Evolutionary conservation across 2,797 vertebrate species (phyloP).

Genomic region (Manis crassicaudata): DNA sequence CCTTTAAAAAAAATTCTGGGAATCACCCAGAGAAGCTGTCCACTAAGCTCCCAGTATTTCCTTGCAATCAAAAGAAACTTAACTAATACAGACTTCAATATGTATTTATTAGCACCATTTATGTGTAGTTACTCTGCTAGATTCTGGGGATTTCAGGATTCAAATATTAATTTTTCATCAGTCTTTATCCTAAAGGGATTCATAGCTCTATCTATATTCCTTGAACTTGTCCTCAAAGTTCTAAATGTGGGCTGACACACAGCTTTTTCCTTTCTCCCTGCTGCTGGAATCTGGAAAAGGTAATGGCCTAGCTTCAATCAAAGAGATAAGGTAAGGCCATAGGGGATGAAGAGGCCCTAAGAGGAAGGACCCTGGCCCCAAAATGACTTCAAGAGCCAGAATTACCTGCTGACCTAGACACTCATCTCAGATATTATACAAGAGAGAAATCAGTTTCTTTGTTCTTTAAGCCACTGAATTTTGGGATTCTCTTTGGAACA

Average conservation of each 20-base stretch:
- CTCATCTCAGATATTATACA: neutral
- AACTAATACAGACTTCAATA: neutral
- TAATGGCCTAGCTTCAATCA: neutral
- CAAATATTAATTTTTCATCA: neutral
- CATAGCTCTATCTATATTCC: neutral
- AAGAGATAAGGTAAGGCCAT: neutral
- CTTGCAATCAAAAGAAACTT: neutral
- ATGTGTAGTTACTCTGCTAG: neutral
- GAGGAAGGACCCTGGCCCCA: neutral
- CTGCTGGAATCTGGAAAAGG: neutral
- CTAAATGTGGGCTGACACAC: neutral
- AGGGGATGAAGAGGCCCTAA: neutral
- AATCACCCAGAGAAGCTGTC: neutral
- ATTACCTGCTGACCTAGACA: neutral
- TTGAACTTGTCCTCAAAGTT: neutral
- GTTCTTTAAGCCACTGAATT: neutral
- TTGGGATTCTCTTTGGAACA: neutral
- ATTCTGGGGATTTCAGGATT: neutral
- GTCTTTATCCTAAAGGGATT: neutral
- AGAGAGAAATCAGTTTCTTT: neutral
- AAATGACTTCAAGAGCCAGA: neutral
- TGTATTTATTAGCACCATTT: neutral
- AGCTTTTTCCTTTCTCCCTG: neutral
- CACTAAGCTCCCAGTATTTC: neutral
- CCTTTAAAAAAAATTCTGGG: neutral